Evolutionary conservation across 2,113 vertebrate species (phyloP), one percentile per base, ranked within the genome.

Genomic region (Labeo rohita): DNA sequence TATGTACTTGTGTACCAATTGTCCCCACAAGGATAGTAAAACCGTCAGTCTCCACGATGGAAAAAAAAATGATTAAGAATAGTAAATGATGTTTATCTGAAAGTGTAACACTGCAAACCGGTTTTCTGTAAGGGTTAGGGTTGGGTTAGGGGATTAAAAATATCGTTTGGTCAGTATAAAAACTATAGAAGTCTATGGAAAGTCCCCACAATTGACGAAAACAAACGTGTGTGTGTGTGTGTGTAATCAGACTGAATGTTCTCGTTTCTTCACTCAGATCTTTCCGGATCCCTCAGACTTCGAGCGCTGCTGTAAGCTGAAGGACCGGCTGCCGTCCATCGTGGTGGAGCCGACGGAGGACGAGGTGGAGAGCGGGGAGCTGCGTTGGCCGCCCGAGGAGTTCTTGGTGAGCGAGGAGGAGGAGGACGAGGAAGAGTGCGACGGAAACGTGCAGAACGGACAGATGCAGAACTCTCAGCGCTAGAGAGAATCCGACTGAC

Each of bases 311-410:
- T 98, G 98, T 90, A 99, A 98, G 83, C 96, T 98, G 90, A 99
- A 99, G 93, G 98, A 99, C 92, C 96, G 97, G 0, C 96, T 99
- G 77, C 98, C 98, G 3, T 99, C 98, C 73, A 99, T 99, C 0
- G 98, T 99, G 90, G 98, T 99, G 85, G 98, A 99, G 87, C 97
- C 97, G 0, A 99, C 97, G 0, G 98, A 99, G 83, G 98, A 97
- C 0, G 98, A 99, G 0, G 98, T 99, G 80, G 98, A 99, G 92
- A 99, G 98, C 0, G 98, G 98, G 1, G 98, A 99, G 94, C 96
- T 99, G 59, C 96, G 98, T 91, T 99, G 98, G 98, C 98, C 98
- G 0, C 98, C 98, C 0, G 98, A 99, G 83, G 98, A 99, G 90
- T 97, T 98, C 90, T 91, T 98, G 0, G 96, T 98, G 89, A 97